Percentiles rank a stretch among this genome's conserved stretches.
phyloP scores from a whole-genome alignment of 2,888 invertebrate genomes.

The Ophonus ardosiacus region DNA sequence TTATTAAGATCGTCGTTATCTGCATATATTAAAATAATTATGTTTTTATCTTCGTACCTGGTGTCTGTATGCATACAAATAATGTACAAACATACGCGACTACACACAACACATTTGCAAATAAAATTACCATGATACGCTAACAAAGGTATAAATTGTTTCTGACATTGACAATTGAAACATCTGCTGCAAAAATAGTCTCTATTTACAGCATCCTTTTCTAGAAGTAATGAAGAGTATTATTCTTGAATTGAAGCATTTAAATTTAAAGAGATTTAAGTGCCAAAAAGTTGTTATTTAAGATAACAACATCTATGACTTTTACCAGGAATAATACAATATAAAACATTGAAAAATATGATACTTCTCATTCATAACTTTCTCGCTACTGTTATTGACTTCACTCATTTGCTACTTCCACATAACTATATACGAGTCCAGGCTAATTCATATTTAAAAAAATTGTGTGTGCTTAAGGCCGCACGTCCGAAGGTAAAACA shows the following conservation, averaged over 20 bases:
- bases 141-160: slow-evolving; percentile 4
- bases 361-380: no score
- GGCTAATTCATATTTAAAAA: no score
- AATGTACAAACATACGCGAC: slow-evolving; percentile 24
- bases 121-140: background rate
- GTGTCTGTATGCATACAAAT: slow-evolving; percentile 42
- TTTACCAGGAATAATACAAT: no score
- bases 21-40: slow-evolving; percentile 59
- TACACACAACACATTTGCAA: slow-evolving; percentile 1
- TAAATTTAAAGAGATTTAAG: background rate
- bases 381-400: no score
- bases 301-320: no score
- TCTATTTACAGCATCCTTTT: background rate
- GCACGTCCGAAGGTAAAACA: no score
- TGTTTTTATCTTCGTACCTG: slow-evolving; percentile 44
- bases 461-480: no score
- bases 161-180: slow-evolving; percentile 10
- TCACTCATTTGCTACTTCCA: no score
- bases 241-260: background rate
- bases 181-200: background rate
- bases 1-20: slow-evolving; percentile 53
- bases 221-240: background rate
- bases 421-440: no score
- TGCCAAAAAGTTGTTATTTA: background rate
- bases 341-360: no score